Evolutionary conservation across 2,888 invertebrate species (phyloP), one percentile per base, ranked within the genome.

Genomic region (Chrysopilus asiliformis): DNA sequence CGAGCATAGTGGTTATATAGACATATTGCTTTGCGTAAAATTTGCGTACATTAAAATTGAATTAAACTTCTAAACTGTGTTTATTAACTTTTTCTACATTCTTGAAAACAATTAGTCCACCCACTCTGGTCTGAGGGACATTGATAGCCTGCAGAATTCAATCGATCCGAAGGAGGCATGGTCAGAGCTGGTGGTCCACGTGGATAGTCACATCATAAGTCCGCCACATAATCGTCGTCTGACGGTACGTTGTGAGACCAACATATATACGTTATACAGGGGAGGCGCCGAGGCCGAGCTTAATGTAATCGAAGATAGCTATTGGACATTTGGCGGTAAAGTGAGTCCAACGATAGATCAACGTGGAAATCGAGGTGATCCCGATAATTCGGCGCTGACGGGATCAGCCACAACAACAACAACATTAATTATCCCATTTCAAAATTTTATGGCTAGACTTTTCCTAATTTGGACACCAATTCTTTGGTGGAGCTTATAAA

Each of bases 51-150:
- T n/a, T n/a, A n/a, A n/a, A n/a, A n/a, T n/a, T n/a, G n/a, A n/a
- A n/a, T n/a, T n/a, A n/a, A n/a, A n/a, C n/a, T n/a, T n/a, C n/a
- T n/a, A n/a, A n/a, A n/a, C n/a, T n/a, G n/a, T n/a, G n/a, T 13
- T 46, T 68, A 68, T 50, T 64, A 65, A 67, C 68, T 69, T 47
- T 20, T 12, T 14, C 13, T 18, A 28, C 32, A 27, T 27, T 14
- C n/a, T 25, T 20, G 10, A 22, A 22, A 8, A 22, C 10, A 22
- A 8, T 22, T 22, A 46, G 46, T 40, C 43, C 34, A 43, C 43
- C n/a, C 40, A 46, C 22, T 36, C 39, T 7, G 46, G 46, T 7
- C 19, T 46, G 13, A 39, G 44, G 5, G 38, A 35, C 9, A 36
- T 43, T 22, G 40, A 45, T 18, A 20, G 26, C 8, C 32, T 29